phyloP scores from a whole-genome alignment of 1,140 invertebrate genomes.

The Listronotus oregonensis region DNA sequence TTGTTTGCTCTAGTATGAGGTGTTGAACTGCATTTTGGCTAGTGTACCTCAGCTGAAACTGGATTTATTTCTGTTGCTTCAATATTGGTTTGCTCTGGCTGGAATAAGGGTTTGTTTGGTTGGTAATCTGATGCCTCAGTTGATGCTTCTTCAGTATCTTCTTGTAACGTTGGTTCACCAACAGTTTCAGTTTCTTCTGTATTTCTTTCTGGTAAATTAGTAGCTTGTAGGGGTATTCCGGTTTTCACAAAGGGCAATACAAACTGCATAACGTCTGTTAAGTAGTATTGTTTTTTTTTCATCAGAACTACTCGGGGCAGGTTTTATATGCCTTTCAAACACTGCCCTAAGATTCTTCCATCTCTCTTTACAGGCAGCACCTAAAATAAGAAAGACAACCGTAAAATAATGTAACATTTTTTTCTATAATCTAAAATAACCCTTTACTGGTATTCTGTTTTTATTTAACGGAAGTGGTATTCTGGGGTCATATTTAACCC shows the following conservation, averaged over 20 bases:
- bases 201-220: constrained; percentile 20
- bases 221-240: constrained; percentile 19
- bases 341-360: constrained; percentile 21
- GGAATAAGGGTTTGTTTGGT: too few relatives aligned
- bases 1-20: too few relatives aligned
- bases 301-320: constrained; percentile 16
- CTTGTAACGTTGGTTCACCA: constrained; percentile 6
- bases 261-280: constrained; percentile 20
- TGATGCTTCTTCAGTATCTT: constrained; percentile 16
- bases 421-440: constrained; percentile 22
- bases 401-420: constrained; percentile 2
- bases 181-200: constrained; percentile 10
- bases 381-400: constrained; percentile 3
- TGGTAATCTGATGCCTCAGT: too few relatives aligned
- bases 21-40: constrained; percentile 8
- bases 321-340: constrained; percentile 28
- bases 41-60: constrained; percentile 17
- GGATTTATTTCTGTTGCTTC: constrained; percentile 3
- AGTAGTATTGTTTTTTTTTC: constrained; percentile 21
- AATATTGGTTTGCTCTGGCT: too few relatives aligned
- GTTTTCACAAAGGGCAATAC: constrained; percentile 23
- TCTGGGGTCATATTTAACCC: too few relatives aligned
- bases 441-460: neutral
- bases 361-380: constrained; percentile 7
- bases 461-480: too few relatives aligned